Conservation (phyloP, 2,797 vertebrate genomes). For the Gymnocypris eckloni region DNA sequence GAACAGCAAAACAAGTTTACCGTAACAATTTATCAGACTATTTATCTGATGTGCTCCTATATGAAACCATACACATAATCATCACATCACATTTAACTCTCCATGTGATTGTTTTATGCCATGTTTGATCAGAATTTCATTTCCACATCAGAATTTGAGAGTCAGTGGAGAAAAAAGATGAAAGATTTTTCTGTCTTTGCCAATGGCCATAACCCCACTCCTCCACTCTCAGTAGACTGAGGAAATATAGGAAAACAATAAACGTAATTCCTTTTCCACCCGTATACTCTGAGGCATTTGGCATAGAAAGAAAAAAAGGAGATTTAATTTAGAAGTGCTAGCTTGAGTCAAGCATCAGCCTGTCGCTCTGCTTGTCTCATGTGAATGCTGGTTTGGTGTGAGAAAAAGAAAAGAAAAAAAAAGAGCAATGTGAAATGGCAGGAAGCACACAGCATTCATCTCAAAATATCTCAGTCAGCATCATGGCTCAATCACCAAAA, state of each 20-base stretch:
- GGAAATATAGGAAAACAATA: conserved; percentile 73
- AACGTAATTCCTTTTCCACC: conserved; percentile 65
- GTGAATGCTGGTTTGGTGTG: conserved; percentile 61
- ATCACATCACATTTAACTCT: conserved; percentile 15
- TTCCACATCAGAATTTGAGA: conserved; percentile 44
- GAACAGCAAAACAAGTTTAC: conserved; percentile 12
- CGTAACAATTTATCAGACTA: neutral
- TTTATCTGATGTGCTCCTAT: neutral
- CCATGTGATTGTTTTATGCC: conserved; percentile 70
- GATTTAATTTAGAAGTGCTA: conserved; percentile 69
- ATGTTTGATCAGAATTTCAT: conserved; percentile 54
- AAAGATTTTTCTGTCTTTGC: conserved; percentile 71
- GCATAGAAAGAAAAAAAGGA: conserved; percentile 32
- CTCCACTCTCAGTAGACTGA: conserved; percentile 67
- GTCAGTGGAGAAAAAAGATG: conserved; percentile 77
- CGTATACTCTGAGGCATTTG: conserved; percentile 31
- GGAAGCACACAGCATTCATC: neutral
- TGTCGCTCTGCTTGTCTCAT: conserved; percentile 62
- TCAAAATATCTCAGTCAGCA: neutral
- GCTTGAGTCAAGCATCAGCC: conserved; percentile 64
- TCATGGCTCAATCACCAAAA: neutral
- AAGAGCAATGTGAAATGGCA: conserved; percentile 22
- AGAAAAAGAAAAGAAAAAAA: conserved; percentile 2
- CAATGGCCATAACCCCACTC: conserved; percentile 74
- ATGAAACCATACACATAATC: neutral